Evolutionary conservation across 2,113 vertebrate genomes (phyloP), one percentile per base, ranked within the genome.

Genomic region (Podiceps cristatus): DNA sequence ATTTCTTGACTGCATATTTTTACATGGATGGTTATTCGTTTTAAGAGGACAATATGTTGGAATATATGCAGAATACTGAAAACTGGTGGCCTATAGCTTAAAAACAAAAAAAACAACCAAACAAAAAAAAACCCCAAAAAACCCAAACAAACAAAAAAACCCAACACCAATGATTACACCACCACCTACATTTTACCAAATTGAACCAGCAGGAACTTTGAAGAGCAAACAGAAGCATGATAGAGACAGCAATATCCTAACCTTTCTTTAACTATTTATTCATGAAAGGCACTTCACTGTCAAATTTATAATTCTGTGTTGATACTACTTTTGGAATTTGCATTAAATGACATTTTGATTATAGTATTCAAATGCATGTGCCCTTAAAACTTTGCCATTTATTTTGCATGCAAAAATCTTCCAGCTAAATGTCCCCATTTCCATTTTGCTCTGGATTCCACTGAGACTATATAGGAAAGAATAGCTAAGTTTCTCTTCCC

Each of bases 341-440:
- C 91, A 97, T 97, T 97, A 93, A 97, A 82, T 98, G 97, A 98
- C 96, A 98, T 98, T 98, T 97, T 93, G 86, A 97, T 96, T 96
- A 95, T 86, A 97, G 84, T 95, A 96, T 96, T 97, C 95, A 97
- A 97, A 98, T 97, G 37, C 82, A 79, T 93, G 60, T 97, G 94
- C 79, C 96, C 95, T 98, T 97, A 97, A 96, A 95, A 86, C 93
- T 97, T 95, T 90, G 93, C 87, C 92, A 97, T 96, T 93, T 88
- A 97, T 97, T 97, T 91, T 93, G 77, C 91, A 97, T 97, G 90
- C 83, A 96, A 80, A 97, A 92, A 55, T 96, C 96, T 95, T 96
- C 64, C 45, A 78, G 53, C 82, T 97, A 98, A 98, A 98, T 97
- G 91, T 97, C 92, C 86, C 83, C 67, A 88, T 97, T 92, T 94